A percentile compares a stretch with the other conserved stretches of the same genome.
These are phyloP conservation scores for Arctocebus calabarensis DNA, from an alignment of 2,797 vertebrate genomes.

Conservation along the genomic window DNA sequence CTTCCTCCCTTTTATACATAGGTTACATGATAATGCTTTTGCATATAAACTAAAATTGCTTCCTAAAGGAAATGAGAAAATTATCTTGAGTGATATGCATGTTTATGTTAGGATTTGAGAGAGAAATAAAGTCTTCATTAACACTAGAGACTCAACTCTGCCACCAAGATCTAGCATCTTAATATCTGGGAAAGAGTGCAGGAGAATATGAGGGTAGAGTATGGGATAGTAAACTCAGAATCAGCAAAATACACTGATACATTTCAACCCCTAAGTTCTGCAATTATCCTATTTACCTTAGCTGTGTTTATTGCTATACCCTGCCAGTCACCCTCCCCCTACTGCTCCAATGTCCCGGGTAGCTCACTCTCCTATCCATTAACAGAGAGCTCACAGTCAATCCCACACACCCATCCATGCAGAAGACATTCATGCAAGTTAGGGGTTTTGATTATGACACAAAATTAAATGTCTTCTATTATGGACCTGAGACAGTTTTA, in stretches of 20 bases:
- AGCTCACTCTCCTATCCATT: neutral
- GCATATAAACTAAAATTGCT: neutral
- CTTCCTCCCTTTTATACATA: neutral
- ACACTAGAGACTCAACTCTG: neutral
- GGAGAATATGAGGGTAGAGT: neutral
- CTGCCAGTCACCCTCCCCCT: neutral
- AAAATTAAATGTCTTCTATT: neutral
- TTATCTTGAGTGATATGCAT: neutral
- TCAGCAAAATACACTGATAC: neutral
- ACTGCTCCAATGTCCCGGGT: neutral
- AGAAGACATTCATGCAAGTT: neutral
- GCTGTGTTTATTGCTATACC: neutral
- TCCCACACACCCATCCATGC: neutral
- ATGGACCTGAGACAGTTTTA: neutral
- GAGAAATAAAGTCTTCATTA: neutral
- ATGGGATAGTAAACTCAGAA: neutral
- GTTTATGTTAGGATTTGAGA: neutral
- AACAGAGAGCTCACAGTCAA: neutral
- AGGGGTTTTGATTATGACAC: conserved; percentile 5
- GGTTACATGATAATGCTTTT: neutral
- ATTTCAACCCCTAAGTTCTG: neutral
- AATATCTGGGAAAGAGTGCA: neutral
- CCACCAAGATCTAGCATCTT: neutral
- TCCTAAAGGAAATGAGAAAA: neutral
- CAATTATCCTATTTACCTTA: neutral